These are phyloP conservation scores for Parambassis ranga DNA, from an alignment of 2,797 vertebrate species.

Conservation along the genomic window DNA sequence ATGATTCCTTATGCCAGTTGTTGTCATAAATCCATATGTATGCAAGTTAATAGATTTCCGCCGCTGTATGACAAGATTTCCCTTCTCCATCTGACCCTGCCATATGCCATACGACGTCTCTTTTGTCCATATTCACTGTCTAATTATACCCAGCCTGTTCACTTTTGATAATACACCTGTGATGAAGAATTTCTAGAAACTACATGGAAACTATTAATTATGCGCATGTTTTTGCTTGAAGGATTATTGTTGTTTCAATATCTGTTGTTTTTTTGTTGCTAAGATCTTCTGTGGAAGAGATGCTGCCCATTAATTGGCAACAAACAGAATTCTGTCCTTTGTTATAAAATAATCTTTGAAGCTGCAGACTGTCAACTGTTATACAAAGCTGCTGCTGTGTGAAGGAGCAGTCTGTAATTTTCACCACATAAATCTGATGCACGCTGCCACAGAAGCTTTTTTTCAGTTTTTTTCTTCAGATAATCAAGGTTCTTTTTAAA, in stretches of 20 bases:
- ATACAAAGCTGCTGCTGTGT: not conserved
- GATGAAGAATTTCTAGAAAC: constrained; percentile 39
- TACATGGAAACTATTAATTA: constrained; percentile 20
- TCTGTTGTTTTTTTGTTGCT: not conserved
- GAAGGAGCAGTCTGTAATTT: not conserved
- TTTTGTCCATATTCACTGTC: constrained; percentile 57
- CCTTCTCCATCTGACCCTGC: constrained; percentile 66
- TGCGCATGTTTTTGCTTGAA: not conserved
- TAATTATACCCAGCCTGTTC: constrained; percentile 55
- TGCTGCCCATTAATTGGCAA: not conserved
- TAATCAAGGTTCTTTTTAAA: not conserved
- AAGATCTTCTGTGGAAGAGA: constrained; percentile 5
- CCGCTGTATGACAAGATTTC: constrained; percentile 64
- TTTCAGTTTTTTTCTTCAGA: not conserved
- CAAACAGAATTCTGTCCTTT: constrained; percentile 2
- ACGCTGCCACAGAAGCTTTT: not conserved
- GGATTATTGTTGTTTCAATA: not conserved
- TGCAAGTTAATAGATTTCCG: constrained; percentile 64
- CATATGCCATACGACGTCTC: constrained; percentile 67
- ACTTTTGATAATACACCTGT: constrained; percentile 48
- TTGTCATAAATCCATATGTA: constrained; percentile 74
- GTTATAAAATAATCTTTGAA: constrained; percentile 2
- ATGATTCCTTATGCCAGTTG: constrained; percentile 69
- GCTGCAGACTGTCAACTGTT: not conserved
- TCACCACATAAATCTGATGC: not conserved